phyloP scores from a whole-genome alignment of 2,888 invertebrate species.

The Syrista parreyssii region DNA sequence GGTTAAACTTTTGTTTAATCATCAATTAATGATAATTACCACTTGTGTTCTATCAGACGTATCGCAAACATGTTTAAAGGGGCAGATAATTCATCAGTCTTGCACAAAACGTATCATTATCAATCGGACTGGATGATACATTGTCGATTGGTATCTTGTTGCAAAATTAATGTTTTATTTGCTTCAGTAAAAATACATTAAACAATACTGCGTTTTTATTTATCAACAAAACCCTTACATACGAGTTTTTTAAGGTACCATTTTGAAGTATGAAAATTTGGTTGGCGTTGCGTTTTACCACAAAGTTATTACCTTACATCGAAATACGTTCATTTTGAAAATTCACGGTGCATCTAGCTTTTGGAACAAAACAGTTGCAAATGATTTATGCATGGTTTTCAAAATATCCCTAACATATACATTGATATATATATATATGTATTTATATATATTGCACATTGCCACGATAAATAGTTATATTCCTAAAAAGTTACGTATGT shows the following conservation, averaged over 20 bases:
- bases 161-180: not conserved
- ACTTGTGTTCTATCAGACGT: not conserved
- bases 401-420: not conserved
- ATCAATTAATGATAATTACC: conserved; percentile 16
- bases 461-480: conserved; percentile 31
- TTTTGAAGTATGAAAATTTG: conserved; percentile 58
- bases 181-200: not conserved
- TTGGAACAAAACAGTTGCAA: not conserved
- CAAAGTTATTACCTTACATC: conserved; percentile 4
- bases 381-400: not conserved
- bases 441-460: conserved; percentile 32
- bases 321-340: not conserved
- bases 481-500: conserved; percentile 9
- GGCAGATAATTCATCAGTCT: not conserved
- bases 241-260: conserved; percentile 55
- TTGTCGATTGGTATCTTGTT: not conserved
- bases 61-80: not conserved
- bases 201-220: not conserved
- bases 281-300: conserved; percentile 29
- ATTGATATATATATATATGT: not conserved
- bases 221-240: not conserved
- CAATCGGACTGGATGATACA: not conserved
- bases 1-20: conserved; percentile 20
- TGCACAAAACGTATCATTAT: not conserved
- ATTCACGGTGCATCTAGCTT: not conserved